These are phyloP conservation scores for Strix occidentalis DNA, from an alignment of 2,797 vertebrate species.

Conservation along the genomic window DNA sequence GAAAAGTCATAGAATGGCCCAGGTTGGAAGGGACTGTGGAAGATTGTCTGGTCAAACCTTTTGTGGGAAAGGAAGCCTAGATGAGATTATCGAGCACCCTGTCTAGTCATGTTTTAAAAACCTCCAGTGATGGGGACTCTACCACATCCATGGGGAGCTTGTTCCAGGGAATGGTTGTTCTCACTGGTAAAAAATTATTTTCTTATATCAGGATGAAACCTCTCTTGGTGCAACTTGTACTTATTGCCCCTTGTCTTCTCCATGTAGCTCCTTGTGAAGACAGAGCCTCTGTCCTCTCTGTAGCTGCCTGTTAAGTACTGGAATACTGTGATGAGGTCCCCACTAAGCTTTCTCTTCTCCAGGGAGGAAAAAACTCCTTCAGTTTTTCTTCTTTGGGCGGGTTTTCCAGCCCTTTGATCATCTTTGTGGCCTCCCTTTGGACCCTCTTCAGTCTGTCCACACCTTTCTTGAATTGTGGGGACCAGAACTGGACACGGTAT, in stretches of 20 bases:
- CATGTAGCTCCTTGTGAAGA: not conserved
- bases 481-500: too few species aligned
- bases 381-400: not conserved
- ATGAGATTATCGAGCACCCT: not conserved
- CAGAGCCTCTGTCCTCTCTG: not conserved
- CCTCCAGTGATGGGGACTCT: not conserved
- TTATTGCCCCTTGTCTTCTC: not conserved
- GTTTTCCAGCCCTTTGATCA: not conserved
- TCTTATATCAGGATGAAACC: not conserved
- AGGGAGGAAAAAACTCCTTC: not conserved
- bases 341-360: not conserved
- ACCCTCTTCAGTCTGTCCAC: too few species aligned
- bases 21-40: not conserved
- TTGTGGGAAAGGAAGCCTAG: not conserved
- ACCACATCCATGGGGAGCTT: not conserved
- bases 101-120: not conserved
- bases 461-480: too few species aligned
- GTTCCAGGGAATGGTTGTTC: not conserved
- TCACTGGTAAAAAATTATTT: not conserved
- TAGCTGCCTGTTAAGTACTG: not conserved
- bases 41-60: not conserved
- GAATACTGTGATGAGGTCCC: accelerated
- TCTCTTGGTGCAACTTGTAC: not conserved
- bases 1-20: not conserved
- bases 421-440: too few species aligned